A percentile compares a stretch with the other conserved stretches of the same genome.
Evolutionary conservation across 1,140 invertebrate genomes (phyloP).

Genomic region (Laodelphax striatellus): DNA sequence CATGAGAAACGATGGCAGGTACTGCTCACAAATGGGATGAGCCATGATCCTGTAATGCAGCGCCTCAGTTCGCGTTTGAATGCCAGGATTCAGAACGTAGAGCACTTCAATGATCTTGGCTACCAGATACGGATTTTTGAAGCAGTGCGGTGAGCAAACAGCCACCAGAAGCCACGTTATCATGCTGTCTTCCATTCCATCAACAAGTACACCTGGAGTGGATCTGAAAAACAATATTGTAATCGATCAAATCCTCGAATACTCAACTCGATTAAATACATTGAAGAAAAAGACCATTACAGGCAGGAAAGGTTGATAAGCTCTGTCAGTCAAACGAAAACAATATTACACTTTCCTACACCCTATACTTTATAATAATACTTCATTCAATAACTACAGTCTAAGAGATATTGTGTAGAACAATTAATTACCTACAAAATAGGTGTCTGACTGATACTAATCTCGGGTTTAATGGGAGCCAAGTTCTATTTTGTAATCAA

Average conservation of each 20-base stretch:
- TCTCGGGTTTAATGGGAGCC: no score
- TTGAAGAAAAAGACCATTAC: constrained; percentile 5
- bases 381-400: neutral
- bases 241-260: neutral
- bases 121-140: constrained; percentile 91
- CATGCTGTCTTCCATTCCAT: constrained; percentile 67
- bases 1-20: constrained; percentile 82
- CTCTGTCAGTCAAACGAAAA: no score
- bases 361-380: no score
- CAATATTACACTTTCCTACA: no score
- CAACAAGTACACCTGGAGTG: constrained; percentile 58
- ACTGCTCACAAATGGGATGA: constrained; percentile 71
- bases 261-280: no score
- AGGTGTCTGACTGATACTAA: no score
- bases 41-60: constrained; percentile 60
- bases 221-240: constrained; percentile 44
- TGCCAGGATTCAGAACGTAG: constrained; percentile 78
- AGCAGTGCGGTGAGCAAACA: constrained; percentile 78
- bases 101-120: constrained; percentile 92
- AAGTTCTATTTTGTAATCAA: no score
- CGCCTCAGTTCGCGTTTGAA: constrained; percentile 52
- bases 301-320: neutral
- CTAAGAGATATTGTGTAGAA: no score
- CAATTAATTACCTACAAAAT: no score
- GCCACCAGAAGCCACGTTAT: constrained; percentile 80